These are phyloP conservation scores for Nerophis lumbriciformis DNA, from an alignment of 2,113 vertebrate species.

Conservation along the genomic window DNA sequence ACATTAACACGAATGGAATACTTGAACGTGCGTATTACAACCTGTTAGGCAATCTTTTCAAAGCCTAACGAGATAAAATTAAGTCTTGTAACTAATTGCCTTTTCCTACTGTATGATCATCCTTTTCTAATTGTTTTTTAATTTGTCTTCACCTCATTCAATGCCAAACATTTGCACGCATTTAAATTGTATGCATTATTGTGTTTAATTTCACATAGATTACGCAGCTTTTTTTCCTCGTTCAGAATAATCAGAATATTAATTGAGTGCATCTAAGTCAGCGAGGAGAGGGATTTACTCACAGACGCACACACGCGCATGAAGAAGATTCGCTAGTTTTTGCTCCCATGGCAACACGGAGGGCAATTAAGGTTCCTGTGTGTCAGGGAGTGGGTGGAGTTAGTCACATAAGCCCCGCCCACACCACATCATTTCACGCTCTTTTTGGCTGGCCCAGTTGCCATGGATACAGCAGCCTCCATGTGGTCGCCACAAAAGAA, in stretches of 20 bases:
- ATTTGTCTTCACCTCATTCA: too few relatives aligned
- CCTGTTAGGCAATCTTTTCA: neutral
- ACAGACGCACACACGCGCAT: neutral
- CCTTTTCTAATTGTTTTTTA: neutral
- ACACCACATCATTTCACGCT: neutral
- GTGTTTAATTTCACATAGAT: neutral
- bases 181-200: neutral
- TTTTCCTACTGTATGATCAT: neutral
- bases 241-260: neutral
- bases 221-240: neutral
- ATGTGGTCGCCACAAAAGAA: slow-evolving; percentile 39
- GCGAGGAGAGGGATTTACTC: neutral
- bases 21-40: neutral
- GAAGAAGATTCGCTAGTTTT: slow-evolving; percentile 11
- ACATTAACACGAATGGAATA: slow-evolving; percentile 3
- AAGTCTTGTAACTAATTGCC: neutral
- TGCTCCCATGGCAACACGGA: slow-evolving; percentile 58
- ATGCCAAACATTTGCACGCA: neutral
- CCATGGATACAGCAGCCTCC: slow-evolving; percentile 44
- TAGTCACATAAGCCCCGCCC: slow-evolving; percentile 34
- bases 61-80: neutral
- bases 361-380: slow-evolving; percentile 43
- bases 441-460: slow-evolving; percentile 20
- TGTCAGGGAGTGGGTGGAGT: slow-evolving; percentile 36
- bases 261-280: neutral